These are phyloP conservation scores for Rhagoletis pomonella DNA, from an alignment of 1,140 invertebrate genomes.

Conservation along the genomic window DNA sequence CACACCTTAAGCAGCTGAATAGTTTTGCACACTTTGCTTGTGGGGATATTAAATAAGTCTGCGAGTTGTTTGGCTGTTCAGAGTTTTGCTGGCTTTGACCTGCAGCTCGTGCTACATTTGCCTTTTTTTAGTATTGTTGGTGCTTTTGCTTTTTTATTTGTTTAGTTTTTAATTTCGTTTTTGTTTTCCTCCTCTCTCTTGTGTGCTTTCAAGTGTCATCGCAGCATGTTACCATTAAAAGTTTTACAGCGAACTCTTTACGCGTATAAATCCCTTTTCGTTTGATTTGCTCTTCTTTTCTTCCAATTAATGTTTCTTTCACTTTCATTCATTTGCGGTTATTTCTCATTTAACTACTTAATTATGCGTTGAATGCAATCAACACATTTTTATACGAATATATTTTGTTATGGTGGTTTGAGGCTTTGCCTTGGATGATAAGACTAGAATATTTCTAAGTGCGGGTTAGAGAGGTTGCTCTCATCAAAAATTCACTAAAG, in stretches of 20 bases:
- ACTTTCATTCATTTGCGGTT: neutral
- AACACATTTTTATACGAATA: neutral
- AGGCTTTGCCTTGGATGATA: too few relatives aligned
- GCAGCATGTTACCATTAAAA: neutral
- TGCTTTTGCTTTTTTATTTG: too few relatives aligned
- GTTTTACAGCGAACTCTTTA: neutral
- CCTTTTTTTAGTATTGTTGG: neutral
- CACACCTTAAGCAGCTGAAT: neutral
- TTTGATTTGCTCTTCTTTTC: neutral
- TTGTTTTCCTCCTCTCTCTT: neutral
- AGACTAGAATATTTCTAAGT: too few relatives aligned
- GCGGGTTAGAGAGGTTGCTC: too few relatives aligned
- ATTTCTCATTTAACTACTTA: slow-evolving; percentile 17
- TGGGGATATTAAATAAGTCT: neutral
- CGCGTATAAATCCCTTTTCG: too few relatives aligned
- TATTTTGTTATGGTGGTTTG: too few relatives aligned
- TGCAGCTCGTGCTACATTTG: neutral
- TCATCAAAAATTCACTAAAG: too few relatives aligned
- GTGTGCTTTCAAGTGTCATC: neutral
- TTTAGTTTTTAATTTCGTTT: neutral
- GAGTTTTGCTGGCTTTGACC: neutral
- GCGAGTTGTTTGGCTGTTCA: neutral
- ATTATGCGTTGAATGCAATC: neutral
- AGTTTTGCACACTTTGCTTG: neutral
- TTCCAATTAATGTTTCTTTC: neutral